Percentiles rank a stretch among this genome's conserved stretches.
Conservation (phyloP, 2,113 vertebrate species). For the Perccottus glenii region DNA sequence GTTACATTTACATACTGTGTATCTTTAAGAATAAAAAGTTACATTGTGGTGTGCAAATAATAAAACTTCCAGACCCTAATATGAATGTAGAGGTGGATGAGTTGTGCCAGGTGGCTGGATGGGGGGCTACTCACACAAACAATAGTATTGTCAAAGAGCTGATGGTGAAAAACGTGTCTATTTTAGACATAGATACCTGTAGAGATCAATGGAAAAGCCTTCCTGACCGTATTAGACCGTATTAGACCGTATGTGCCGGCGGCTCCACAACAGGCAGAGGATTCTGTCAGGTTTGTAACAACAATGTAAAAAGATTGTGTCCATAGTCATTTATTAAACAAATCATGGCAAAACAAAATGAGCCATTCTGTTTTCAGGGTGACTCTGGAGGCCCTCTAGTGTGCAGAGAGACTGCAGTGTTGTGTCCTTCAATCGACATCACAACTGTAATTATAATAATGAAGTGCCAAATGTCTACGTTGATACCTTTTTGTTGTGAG, state of each 20-base stretch:
- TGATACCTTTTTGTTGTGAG: no score
- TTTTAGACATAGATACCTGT: slow-evolving; percentile 16
- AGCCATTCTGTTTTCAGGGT: slow-evolving; percentile 67
- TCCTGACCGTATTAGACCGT: slow-evolving; percentile 11
- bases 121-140: slow-evolving; percentile 13
- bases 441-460: slow-evolving; percentile 28
- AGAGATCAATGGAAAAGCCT: rapidly evolving
- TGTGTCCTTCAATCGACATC: slow-evolving; percentile 60
- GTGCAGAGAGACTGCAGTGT: slow-evolving; percentile 69
- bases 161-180: slow-evolving; percentile 7
- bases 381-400: slow-evolving; percentile 86
- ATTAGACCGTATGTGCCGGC: slow-evolving; percentile 55
- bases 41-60: no score
- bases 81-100: not conserved
- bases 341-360: no score
- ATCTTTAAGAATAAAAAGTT: no score
- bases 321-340: no score
- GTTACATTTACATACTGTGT: no score
- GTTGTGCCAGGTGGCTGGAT: slow-evolving; percentile 65
- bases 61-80: not conserved
- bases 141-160: not conserved
- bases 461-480: slow-evolving; percentile 59
- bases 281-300: no score
- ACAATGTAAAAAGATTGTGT: no score
- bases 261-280: slow-evolving; percentile 2